Conservation (phyloP, 2,888 invertebrate genomes). For the Melangyna quadrimaculata region DNA sequence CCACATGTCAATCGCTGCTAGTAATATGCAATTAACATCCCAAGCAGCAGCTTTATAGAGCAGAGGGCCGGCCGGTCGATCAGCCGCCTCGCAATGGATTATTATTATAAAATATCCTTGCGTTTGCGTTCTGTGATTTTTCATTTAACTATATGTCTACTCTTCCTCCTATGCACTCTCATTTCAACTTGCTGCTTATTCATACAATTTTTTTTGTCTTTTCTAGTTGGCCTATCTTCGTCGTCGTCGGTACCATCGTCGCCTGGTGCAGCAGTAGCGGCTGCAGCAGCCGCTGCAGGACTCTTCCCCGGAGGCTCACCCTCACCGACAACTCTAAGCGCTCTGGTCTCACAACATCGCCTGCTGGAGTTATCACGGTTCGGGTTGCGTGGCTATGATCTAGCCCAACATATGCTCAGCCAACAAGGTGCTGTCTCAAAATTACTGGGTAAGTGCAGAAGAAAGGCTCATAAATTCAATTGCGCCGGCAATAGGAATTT, state of each 20-base stretch:
- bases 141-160: slow-evolving; percentile 28
- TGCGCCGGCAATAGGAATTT: background rate
- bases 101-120: slow-evolving; percentile 53
- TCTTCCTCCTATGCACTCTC: background rate
- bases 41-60: background rate
- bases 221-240: slow-evolving; percentile 74
- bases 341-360: slow-evolving; percentile 89
- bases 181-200: slow-evolving; percentile 46
- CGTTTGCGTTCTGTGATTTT: slow-evolving; percentile 75
- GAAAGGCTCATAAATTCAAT: slow-evolving; percentile 64
- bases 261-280: slow-evolving; percentile 72
- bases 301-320: slow-evolving; percentile 79
- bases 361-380: slow-evolving; percentile 90
- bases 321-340: slow-evolving; percentile 85
- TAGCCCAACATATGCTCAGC: slow-evolving; percentile 94
- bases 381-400: slow-evolving; percentile 92
- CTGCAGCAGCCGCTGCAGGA: slow-evolving; percentile 78
- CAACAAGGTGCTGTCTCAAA: slow-evolving; percentile 96
- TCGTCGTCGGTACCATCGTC: slow-evolving; percentile 76
- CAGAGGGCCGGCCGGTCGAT: background rate
- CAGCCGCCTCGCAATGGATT: slow-evolving; percentile 47
- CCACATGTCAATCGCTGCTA: slow-evolving; percentile 66
- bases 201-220: slow-evolving; percentile 30
- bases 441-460: slow-evolving; percentile 88
- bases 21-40: slow-evolving; percentile 71